Percentiles rank a stretch among this genome's conserved stretches.
These are phyloP conservation scores for Ephydatia muelleri DNA, from an alignment of 37 sponge, comb jelly and placozoan genomes.

Conservation along the genomic window DNA sequence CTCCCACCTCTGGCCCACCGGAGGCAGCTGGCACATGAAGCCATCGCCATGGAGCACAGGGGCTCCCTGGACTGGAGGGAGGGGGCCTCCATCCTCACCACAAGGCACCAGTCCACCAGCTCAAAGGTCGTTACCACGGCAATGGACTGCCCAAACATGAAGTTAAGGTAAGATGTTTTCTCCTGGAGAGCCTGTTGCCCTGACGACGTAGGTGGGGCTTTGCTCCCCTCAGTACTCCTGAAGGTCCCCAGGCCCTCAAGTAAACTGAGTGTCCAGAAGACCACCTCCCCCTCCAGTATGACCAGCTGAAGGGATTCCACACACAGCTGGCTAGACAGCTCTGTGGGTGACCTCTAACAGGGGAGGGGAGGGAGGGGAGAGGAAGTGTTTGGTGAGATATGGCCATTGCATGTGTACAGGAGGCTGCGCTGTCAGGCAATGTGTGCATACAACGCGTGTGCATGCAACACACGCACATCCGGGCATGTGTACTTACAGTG, in stretches of 20 bases:
- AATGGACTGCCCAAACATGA: conserved; percentile 26
- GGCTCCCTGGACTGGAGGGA: conserved; percentile 57
- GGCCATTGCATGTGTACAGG: background rate
- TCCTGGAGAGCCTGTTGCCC: background rate
- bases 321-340: conserved; percentile 29
- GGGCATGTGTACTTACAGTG: background rate
- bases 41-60: conserved; percentile 40
- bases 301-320: conserved; percentile 40
- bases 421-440: background rate
- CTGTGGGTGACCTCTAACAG: conserved; percentile 6
- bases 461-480: background rate
- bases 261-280: conserved; percentile 33
- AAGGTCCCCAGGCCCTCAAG: background rate
- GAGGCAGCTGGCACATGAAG: conserved; percentile 27
- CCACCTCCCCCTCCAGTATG: conserved; percentile 33
- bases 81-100: conserved; percentile 15
- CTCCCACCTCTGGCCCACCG: conserved; percentile 10
- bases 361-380: background rate
- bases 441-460: background rate
- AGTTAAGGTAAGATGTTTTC: background rate
- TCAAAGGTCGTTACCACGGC: conserved; percentile 64
- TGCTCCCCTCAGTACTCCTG: background rate
- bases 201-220: background rate
- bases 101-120: conserved; percentile 65
- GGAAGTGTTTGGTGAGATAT: background rate